These are phyloP conservation scores for Polietes domitor DNA, from an alignment of 2,888 invertebrate species.

Conservation along the genomic window DNA sequence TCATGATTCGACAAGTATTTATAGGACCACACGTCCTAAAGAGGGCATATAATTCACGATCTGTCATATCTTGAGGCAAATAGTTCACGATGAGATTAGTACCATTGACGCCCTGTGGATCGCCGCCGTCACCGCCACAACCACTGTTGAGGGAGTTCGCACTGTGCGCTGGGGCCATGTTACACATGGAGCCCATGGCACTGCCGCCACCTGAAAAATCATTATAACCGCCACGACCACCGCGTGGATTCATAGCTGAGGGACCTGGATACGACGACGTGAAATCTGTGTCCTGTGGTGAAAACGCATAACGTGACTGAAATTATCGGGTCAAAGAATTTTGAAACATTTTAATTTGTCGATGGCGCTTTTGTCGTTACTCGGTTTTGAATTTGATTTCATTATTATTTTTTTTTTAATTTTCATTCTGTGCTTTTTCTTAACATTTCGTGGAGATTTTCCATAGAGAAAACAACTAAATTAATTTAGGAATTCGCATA, in stretches of 20 bases:
- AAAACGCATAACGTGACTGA: conserved; percentile 82
- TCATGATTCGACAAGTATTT: conserved; percentile 95
- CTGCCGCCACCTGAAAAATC: conserved; percentile 77
- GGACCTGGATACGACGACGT: conserved; percentile 80
- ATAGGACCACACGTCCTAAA: conserved; percentile 94
- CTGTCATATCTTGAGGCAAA: conserved; percentile 95
- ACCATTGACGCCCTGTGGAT: conserved; percentile 77
- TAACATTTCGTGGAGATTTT: conserved; percentile 22
- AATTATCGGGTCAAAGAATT: conserved; percentile 78
- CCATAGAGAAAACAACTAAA: background rate
- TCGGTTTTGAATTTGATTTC: conserved; percentile 55
- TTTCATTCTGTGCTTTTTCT: conserved; percentile 2
- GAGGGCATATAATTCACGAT: conserved; percentile 93
- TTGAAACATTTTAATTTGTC: conserved; percentile 72
- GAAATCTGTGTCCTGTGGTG: conserved; percentile 82
- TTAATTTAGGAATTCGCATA: conserved; percentile 1
- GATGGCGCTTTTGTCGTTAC: conserved; percentile 76
- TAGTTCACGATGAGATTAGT: conserved; percentile 98
- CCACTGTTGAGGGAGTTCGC: conserved; percentile 75
- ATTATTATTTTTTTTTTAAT: no score
- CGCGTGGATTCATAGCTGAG: conserved; percentile 76
- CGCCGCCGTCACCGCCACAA: conserved; percentile 73
- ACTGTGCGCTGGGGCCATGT: conserved; percentile 75
- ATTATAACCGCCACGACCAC: conserved; percentile 77
- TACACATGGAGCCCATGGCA: conserved; percentile 76